Percentiles rank a stretch among this genome's conserved stretches.
Evolutionary conservation across 2,888 invertebrate genomes (phyloP).

Genomic region (Odiellus spinosus): DNA sequence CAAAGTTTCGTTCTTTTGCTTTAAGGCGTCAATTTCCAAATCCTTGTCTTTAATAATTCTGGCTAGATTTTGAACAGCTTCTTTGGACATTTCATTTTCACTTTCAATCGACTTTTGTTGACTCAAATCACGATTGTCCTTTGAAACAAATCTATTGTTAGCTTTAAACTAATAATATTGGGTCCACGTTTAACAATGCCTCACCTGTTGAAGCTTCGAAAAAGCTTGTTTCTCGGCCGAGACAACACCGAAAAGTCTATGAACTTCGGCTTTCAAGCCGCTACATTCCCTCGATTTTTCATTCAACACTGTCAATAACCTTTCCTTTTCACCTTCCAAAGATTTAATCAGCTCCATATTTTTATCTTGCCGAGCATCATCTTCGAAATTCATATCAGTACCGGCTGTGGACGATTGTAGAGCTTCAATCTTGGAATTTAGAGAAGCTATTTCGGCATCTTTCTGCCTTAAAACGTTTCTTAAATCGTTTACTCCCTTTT

Average conservation of each 20-base stretch:
- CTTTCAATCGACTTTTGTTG: constrained; percentile 29
- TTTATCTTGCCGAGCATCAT: neutral
- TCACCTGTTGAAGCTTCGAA: constrained; percentile 27
- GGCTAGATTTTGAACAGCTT: constrained; percentile 31
- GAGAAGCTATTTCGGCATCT: neutral
- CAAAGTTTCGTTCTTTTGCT: constrained; percentile 29
- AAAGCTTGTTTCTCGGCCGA: constrained; percentile 29
- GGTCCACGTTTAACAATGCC: no score
- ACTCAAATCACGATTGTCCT: constrained; percentile 24
- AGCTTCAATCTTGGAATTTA: neutral
- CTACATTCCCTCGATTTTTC: constrained; percentile 31
- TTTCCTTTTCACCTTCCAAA: constrained; percentile 27
- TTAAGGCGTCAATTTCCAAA: constrained; percentile 32
- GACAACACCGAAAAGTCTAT: constrained; percentile 29
- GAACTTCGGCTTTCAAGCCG: constrained; percentile 28
- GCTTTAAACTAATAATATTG: no score
- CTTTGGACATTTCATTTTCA: constrained; percentile 30
- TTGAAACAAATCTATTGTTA: neutral
- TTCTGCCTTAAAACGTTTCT: constrained; percentile 1
- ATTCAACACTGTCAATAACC: constrained; percentile 31
- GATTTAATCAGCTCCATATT: constrained; percentile 3
- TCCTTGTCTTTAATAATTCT: constrained; percentile 32
- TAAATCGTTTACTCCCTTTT: no score
- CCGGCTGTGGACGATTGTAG: neutral
- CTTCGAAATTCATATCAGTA: neutral